A percentile compares a stretch with the other conserved stretches of the same genome.
These are phyloP conservation scores for Pseudopodoces humilis DNA, from an alignment of 2,113 vertebrate genomes.

Conservation along the genomic window DNA sequence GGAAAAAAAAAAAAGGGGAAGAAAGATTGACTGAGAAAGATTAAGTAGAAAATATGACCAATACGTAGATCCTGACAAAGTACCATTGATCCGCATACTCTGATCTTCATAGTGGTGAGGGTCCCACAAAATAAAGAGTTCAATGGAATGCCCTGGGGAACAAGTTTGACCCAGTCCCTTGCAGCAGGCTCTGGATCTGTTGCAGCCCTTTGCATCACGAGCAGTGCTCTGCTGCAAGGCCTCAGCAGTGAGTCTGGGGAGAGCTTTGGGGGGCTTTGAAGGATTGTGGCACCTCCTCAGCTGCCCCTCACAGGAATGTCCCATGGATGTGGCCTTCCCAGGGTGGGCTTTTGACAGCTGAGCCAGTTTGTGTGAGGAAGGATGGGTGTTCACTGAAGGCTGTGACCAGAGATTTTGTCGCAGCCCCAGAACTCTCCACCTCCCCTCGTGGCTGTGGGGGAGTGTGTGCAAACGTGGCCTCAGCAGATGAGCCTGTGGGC, in stretches of 20 bases:
- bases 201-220: neutral
- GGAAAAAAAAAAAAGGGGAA: fast-evolving
- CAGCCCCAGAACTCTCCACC: no score
- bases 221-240: neutral
- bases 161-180: fast-evolving
- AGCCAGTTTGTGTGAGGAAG: no score
- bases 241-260: neutral
- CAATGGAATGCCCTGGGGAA: neutral
- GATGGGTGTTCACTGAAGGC: no score
- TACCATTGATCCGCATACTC: no score
- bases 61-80: fast-evolving
- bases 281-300: neutral
- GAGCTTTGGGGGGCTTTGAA: no score
- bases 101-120: fast-evolving
- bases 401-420: no score
- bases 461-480: no score
- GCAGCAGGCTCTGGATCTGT: neutral
- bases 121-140: neutral
- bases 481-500: no score
- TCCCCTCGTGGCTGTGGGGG: no score
- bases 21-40: neutral
- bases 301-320: neutral
- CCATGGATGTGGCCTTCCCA: neutral
- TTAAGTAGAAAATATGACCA: neutral
- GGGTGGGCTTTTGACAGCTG: no score